Conservation (phyloP, 2,113 vertebrate species). For the Variabilichromis moorii region DNA sequence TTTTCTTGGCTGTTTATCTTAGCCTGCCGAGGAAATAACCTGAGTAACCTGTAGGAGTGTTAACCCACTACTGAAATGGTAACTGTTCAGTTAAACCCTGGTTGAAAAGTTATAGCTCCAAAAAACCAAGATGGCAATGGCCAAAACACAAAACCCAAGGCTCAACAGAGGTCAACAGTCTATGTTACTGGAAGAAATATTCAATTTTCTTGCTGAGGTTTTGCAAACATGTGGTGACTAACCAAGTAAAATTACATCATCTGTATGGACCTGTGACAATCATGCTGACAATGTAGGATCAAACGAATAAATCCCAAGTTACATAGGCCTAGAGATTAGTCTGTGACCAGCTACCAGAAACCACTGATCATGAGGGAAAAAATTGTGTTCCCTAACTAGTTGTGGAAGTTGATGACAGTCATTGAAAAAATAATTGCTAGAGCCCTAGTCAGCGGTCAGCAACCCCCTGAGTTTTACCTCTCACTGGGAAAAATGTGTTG, state of each 20-base stretch:
- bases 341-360: background rate
- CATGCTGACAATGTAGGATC: background rate
- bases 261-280: background rate
- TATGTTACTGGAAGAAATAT: background rate
- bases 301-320: background rate
- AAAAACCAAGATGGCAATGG: background rate
- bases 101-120: background rate
- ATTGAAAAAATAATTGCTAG: background rate
- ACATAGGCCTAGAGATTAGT: background rate
- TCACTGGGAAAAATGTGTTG: background rate
- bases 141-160: background rate
- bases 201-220: background rate
- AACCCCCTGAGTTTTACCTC: background rate
- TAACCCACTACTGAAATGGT: background rate
- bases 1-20: background rate
- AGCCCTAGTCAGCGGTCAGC: background rate
- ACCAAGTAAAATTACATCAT: background rate
- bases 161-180: background rate
- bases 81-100: background rate
- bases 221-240: background rate
- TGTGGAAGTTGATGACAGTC: background rate
- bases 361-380: background rate
- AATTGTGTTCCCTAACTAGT: background rate
- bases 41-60: background rate
- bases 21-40: background rate